Percentiles rank a stretch among this genome's conserved stretches.
phyloP scores from a whole-genome alignment of 2,113 vertebrate species.

The Pyxicephalus adspersus region DNA sequence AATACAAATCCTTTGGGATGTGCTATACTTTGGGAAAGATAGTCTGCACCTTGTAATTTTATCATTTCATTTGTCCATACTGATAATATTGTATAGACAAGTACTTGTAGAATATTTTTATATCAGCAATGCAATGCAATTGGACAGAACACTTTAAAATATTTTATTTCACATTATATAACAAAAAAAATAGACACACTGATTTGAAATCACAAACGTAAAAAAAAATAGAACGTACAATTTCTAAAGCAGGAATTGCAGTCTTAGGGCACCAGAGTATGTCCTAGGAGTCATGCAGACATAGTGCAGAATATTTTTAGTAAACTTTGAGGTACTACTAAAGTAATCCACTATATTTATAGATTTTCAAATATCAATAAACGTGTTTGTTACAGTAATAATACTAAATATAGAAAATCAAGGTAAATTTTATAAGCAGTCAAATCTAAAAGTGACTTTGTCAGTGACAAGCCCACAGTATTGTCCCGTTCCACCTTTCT shows the following conservation, averaged over 20 bases:
- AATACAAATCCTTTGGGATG: no score
- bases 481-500: background rate
- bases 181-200: conserved; percentile 26
- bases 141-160: no score
- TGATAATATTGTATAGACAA: no score
- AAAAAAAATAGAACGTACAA: background rate
- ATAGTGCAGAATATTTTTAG: background rate
- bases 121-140: background rate
- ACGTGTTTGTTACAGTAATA: background rate
- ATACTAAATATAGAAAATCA: background rate
- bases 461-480: no score
- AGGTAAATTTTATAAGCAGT: background rate
- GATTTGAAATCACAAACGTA: background rate
- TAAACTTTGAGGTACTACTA: background rate
- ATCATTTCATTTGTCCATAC: no score
- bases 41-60: no score
- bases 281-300: background rate
- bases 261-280: background rate
- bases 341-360: background rate
- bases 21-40: no score
- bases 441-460: background rate
- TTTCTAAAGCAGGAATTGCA: background rate
- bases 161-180: conserved; percentile 24
- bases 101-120: background rate
- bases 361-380: background rate